Conservation (phyloP, 1,140 invertebrate genomes). For the Papilio glaucus region DNA sequence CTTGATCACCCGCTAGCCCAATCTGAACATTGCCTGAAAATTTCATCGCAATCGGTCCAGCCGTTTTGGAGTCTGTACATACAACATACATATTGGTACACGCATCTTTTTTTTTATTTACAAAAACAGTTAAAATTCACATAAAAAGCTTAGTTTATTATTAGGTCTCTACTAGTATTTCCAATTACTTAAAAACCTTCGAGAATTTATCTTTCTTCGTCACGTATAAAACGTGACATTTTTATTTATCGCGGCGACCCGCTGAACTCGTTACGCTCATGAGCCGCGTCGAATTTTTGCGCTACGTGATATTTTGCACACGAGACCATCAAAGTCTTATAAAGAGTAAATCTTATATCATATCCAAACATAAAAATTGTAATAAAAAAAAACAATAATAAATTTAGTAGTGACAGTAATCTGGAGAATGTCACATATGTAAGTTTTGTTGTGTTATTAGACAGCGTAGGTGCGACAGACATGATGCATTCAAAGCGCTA, state of each 20-base stretch:
- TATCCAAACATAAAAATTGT: too few relatives aligned
- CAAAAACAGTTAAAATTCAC: not conserved
- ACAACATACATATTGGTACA: too few relatives aligned
- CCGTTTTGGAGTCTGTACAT: too few relatives aligned
- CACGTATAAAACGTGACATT: constrained; percentile 4
- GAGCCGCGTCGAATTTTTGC: not conserved
- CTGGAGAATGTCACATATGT: not conserved
- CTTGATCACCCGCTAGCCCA: too few relatives aligned
- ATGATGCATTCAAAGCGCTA: constrained; percentile 9
- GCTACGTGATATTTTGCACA: constrained; percentile 6
- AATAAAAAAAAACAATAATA: too few relatives aligned
- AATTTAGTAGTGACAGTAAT: not conserved
- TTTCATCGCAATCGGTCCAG: too few relatives aligned
- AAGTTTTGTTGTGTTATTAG: not conserved
- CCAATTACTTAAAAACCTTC: constrained; percentile 12
- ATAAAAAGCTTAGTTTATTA: not conserved
- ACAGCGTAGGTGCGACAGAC: not conserved
- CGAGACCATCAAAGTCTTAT: not conserved
- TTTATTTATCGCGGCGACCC: constrained; percentile 2
- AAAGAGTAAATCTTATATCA: not conserved
- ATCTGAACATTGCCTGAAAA: too few relatives aligned
- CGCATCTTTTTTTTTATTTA: not conserved
- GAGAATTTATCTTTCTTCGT: not conserved
- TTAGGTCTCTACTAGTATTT: not conserved
- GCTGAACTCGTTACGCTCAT: constrained; percentile 21